These are phyloP conservation scores for Cydia strobilella DNA, from an alignment of 1,140 invertebrate species.

Conservation along the genomic window DNA sequence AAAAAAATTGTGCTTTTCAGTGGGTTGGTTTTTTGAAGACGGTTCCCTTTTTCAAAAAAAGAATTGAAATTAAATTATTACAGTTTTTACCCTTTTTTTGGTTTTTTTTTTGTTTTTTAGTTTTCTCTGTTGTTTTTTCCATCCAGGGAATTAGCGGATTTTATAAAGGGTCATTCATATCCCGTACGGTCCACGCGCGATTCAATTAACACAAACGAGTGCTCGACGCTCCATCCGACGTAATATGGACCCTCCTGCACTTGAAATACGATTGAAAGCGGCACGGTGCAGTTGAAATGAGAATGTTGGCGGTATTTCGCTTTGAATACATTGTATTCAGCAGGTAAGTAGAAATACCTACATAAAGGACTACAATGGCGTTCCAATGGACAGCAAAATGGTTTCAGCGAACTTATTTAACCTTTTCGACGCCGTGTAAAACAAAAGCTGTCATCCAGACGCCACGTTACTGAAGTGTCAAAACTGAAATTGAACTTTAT, in stretches of 20 bases:
- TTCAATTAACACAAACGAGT: not conserved
- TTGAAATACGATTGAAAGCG: not conserved
- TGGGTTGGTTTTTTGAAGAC: too few relatives aligned
- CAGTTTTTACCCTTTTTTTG: too few relatives aligned
- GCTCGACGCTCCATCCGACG: not conserved
- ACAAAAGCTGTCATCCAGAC: too few relatives aligned
- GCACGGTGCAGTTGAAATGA: not conserved
- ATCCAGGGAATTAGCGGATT: not conserved
- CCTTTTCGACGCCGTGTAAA: too few relatives aligned
- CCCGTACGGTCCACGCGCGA: constrained; percentile 10
- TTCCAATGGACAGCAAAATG: not conserved
- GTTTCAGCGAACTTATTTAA: not conserved
- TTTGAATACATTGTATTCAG: not conserved
- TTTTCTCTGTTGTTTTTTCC: not conserved
- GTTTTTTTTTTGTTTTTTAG: too few relatives aligned
- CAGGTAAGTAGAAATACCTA: not conserved
- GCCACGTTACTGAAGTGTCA: too few relatives aligned
- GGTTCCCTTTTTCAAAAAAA: too few relatives aligned
- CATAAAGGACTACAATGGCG: not conserved
- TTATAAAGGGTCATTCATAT: constrained; percentile 13
- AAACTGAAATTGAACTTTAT: too few relatives aligned
- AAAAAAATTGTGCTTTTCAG: too few relatives aligned
- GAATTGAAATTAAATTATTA: too few relatives aligned
- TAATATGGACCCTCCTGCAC: not conserved
- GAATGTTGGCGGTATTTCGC: not conserved